These are phyloP conservation scores for Desmodus rotundus DNA, from an alignment of 2,113 vertebrate genomes.

Conservation along the genomic window DNA sequence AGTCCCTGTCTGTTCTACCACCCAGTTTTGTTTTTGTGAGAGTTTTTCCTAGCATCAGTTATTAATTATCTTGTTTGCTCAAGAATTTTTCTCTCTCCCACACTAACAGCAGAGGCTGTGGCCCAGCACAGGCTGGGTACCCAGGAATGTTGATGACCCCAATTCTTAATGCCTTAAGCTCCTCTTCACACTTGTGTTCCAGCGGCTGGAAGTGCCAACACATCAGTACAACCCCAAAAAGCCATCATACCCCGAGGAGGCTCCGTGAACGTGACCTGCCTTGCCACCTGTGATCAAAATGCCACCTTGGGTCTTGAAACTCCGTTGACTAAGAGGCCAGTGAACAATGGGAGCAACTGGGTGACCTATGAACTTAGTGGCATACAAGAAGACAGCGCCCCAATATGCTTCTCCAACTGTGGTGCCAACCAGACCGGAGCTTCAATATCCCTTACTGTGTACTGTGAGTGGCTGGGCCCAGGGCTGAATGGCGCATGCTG, in stretches of 20 bases:
- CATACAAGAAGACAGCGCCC: rapidly evolving
- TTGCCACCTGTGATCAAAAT: neutral
- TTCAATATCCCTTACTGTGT: neutral
- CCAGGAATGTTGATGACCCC: neutral
- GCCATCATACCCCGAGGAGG: conserved; percentile 33
- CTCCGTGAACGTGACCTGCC: conserved; percentile 61
- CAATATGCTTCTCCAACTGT: neutral
- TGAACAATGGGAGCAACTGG: rapidly evolving
- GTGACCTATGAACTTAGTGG: neutral
- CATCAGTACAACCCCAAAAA: neutral
- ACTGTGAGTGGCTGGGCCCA: conserved; percentile 57
- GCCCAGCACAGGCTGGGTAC: neutral
- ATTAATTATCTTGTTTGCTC: conserved; percentile 9
- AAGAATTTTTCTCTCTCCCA: neutral
- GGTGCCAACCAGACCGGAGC: rapidly evolving
- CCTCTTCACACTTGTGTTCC: neutral
- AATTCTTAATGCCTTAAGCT: neutral
- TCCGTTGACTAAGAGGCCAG: rapidly evolving
- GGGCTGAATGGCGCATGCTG: too few species aligned
- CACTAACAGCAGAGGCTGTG: neutral
- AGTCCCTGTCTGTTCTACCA: neutral
- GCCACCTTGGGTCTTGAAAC: rapidly evolving
- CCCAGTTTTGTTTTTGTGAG: neutral
- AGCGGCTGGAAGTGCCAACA: neutral
- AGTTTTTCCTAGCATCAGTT: neutral